phyloP scores from a whole-genome alignment of 2,113 vertebrate genomes.

The Emberiza fucata region DNA sequence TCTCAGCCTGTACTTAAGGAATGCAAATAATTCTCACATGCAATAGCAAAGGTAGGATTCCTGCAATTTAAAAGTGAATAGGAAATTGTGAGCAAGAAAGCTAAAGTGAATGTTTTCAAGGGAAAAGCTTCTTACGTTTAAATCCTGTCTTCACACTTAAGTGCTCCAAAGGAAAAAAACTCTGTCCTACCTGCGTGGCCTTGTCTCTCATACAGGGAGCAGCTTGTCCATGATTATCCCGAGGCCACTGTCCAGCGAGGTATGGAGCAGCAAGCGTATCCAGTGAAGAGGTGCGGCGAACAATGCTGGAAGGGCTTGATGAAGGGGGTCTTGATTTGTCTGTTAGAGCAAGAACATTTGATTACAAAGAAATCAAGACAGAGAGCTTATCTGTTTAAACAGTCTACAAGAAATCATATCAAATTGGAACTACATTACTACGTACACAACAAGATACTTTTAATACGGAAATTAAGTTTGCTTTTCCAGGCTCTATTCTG shows the following conservation, averaged over 20 bases:
- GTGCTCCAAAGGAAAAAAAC: background rate
- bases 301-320: slow-evolving; percentile 78
- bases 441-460: background rate
- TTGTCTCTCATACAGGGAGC: slow-evolving; percentile 95
- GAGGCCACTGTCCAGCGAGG: slow-evolving; percentile 95
- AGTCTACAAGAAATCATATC: background rate
- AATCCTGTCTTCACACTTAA: background rate
- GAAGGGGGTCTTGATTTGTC: slow-evolving; percentile 76
- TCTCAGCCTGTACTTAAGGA: background rate
- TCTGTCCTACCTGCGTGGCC: slow-evolving; percentile 87
- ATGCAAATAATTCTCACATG: background rate
- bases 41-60: background rate
- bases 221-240: slow-evolving; percentile 87
- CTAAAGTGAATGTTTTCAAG: background rate
- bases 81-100: background rate
- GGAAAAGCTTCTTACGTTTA: background rate
- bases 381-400: background rate
- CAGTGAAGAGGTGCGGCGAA: slow-evolving; percentile 88
- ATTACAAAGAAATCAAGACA: background rate
- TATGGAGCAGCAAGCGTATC: slow-evolving; percentile 89
- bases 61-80: background rate
- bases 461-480: background rate
- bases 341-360: slow-evolving; percentile 34
- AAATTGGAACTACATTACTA: background rate
- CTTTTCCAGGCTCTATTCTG: background rate